Evolutionary conservation across 2,888 invertebrate species (phyloP).

Genomic region (Volucella bombylans): DNA sequence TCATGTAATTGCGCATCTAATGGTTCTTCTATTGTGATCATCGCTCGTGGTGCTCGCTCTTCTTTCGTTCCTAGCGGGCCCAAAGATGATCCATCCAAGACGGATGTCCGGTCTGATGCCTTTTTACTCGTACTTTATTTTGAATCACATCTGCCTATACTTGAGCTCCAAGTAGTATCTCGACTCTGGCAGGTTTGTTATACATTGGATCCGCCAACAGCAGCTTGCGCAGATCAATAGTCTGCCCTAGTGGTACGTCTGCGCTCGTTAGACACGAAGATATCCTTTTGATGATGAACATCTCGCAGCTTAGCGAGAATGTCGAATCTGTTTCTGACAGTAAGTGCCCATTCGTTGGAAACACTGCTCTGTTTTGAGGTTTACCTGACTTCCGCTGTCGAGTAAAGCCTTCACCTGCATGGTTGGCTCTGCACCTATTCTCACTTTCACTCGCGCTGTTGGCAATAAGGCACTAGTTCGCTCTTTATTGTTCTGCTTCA

Average conservation of each 20-base stretch:
- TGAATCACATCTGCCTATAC: conserved; percentile 17
- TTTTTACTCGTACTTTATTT: neutral
- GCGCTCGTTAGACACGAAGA: neutral
- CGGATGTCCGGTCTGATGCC: neutral
- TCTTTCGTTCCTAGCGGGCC: too few species aligned
- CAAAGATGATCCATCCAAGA: too few species aligned
- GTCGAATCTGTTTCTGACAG: neutral
- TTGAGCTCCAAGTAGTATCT: conserved; percentile 18
- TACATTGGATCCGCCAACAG: neutral
- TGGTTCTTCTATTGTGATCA: too few species aligned
- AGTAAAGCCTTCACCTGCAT: conserved; percentile 7
- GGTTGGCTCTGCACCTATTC: neutral
- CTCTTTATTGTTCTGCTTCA: too few species aligned
- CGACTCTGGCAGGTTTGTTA: neutral
- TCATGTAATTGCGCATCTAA: neutral
- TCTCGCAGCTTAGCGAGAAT: conserved; percentile 6
- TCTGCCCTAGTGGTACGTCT: neutral
- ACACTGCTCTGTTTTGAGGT: neutral
- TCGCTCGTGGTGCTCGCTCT: too few species aligned
- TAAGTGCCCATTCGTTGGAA: neutral
- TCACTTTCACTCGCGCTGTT: neutral
- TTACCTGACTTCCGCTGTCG: conserved; percentile 17
- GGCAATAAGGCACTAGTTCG: too few species aligned
- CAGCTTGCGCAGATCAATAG: neutral
- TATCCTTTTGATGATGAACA: conserved; percentile 9